Conservation (phyloP, 2,797 vertebrate species). For the Monodelphis domestica region DNA sequence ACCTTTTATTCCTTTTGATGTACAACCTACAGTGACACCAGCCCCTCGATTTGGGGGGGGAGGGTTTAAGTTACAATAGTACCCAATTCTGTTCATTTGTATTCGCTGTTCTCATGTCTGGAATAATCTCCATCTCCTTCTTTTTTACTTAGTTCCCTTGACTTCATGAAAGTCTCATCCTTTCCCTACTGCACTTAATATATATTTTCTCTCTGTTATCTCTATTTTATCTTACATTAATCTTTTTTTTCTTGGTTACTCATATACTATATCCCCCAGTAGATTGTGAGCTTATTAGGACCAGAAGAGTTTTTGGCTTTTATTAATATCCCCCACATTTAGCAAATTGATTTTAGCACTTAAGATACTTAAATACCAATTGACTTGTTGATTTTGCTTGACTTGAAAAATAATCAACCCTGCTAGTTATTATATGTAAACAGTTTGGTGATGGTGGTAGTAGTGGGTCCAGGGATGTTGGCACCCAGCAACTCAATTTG, state of each 20-base stretch:
- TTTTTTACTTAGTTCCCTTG: not conserved
- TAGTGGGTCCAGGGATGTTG: no score
- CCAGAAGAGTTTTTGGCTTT: not conserved
- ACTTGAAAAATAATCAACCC: no score
- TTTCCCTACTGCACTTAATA: not conserved
- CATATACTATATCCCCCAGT: no score
- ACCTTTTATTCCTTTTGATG: not conserved
- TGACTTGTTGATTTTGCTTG: no score
- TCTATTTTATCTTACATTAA: not conserved
- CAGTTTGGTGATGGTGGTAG: no score
- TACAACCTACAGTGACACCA: no score
- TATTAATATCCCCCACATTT: not conserved
- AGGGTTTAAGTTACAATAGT: no score
- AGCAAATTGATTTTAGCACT: no score
- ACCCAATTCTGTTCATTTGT: not conserved
- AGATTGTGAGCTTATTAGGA: not conserved
- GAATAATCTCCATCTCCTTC: not conserved
- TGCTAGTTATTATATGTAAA: no score
- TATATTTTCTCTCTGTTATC: not conserved
- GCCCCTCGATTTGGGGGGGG: no score
- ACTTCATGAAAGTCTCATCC: not conserved
- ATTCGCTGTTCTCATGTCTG: not conserved
- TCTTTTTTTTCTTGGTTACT: not conserved
- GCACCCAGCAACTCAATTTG: no score
- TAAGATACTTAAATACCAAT: no score